phyloP scores from a whole-genome alignment of 2,113 vertebrate species.

The Gallinago paraguaiae region DNA sequence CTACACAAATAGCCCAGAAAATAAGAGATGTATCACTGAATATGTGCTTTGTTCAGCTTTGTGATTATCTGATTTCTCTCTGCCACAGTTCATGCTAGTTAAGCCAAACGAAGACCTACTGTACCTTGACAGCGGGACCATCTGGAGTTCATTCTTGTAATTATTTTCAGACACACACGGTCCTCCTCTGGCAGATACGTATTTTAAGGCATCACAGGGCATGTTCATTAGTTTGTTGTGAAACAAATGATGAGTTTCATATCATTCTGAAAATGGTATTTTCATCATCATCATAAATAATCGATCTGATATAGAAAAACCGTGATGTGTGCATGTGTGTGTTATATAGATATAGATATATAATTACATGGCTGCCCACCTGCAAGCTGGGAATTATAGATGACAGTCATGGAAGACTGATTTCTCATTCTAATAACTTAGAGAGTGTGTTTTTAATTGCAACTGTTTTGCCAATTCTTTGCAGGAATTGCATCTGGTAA shows the following conservation, averaged over 20 bases:
- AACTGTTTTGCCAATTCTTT: not conserved
- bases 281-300: not conserved
- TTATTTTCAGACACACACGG: slow-evolving; percentile 3
- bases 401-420: not conserved
- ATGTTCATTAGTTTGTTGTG: not conserved
- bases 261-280: not conserved
- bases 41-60: slow-evolving; percentile 13
- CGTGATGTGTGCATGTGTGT: not conserved
- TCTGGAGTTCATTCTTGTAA: slow-evolving; percentile 25
- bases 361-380: not conserved
- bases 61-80: slow-evolving; percentile 19
- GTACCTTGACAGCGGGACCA: slow-evolving; percentile 3
- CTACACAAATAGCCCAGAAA: not conserved
- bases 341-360: not conserved
- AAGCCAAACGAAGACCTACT: slow-evolving; percentile 8
- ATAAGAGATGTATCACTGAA: not conserved
- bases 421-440: not conserved
- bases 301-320: not conserved
- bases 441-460: not conserved
- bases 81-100: not conserved
- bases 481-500: slow-evolving; percentile 9
- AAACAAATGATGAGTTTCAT: not conserved
- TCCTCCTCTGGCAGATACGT: not conserved
- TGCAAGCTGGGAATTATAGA: not conserved
- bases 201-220: not conserved